phyloP scores from a whole-genome alignment of 2,888 invertebrate species.

The Argyresthia goedartella region DNA sequence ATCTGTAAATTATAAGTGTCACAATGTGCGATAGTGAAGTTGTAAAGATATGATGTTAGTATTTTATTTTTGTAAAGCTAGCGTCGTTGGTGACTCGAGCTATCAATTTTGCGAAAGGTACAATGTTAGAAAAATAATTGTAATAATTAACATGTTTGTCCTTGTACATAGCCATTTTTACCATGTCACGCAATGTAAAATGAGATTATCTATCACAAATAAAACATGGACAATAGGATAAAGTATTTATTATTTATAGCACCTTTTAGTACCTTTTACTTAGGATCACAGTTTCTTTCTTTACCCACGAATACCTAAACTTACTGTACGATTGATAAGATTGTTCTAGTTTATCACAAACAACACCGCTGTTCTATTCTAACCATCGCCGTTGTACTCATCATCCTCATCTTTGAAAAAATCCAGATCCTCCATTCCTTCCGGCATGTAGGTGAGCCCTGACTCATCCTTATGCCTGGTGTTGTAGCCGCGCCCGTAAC shows the following conservation, averaged over 20 bases:
- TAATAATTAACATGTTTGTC: slow-evolving; percentile 47
- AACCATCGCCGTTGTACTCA: background rate
- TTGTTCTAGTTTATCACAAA: background rate
- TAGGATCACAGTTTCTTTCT: background rate
- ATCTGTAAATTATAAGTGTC: slow-evolving; percentile 10
- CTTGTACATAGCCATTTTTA: slow-evolving; percentile 66
- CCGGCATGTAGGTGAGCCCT: slow-evolving; percentile 75
- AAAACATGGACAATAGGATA: slow-evolving; percentile 50
- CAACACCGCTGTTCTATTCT: too few species aligned
- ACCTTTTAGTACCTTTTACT: too few species aligned
- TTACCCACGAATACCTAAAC: background rate
- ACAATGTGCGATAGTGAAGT: slow-evolving; percentile 52
- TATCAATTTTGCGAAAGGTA: slow-evolving; percentile 55
- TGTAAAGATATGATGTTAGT: slow-evolving; percentile 38
- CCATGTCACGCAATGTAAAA: slow-evolving; percentile 59
- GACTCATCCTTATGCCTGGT: slow-evolving; percentile 65
- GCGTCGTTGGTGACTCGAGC: slow-evolving; percentile 27
- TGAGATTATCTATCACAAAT: slow-evolving; percentile 68
- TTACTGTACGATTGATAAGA: background rate
- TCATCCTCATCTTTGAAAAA: slow-evolving; percentile 53
- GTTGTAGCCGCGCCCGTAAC: slow-evolving; percentile 75
- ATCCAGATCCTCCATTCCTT: slow-evolving; percentile 72
- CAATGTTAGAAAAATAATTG: slow-evolving; percentile 55
- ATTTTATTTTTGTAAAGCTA: slow-evolving; percentile 63
- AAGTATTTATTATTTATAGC: background rate